These are phyloP conservation scores for Hippocampus comes DNA, from an alignment of 2,113 vertebrate species.

Conservation along the genomic window DNA sequence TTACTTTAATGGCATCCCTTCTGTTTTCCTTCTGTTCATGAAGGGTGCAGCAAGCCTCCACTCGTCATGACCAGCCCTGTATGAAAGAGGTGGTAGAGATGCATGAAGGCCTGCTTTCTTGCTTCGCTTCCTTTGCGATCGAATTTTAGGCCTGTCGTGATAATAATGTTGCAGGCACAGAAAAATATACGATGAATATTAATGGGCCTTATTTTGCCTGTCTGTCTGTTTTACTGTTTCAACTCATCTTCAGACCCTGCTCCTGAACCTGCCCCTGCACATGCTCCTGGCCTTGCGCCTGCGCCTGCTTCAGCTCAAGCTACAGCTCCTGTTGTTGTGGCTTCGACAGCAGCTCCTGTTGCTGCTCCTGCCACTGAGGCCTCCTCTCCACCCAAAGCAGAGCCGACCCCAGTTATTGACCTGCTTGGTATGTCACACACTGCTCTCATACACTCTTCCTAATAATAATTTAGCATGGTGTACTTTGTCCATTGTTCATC, in stretches of 20 bases:
- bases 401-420: slow-evolving; percentile 88
- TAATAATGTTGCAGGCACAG: not conserved
- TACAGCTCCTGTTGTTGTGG: slow-evolving; percentile 13
- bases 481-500: not conserved
- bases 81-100: slow-evolving; percentile 44
- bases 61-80: slow-evolving; percentile 14
- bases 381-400: slow-evolving; percentile 84
- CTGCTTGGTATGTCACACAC: slow-evolving; percentile 84
- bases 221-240: slow-evolving; percentile 27
- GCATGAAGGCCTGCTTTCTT: slow-evolving; percentile 38
- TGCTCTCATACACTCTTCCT: not conserved
- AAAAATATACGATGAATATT: not conserved
- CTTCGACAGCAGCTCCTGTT: slow-evolving; percentile 16
- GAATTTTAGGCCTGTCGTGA: slow-evolving; percentile 7
- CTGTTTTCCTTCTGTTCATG: slow-evolving; percentile 12
- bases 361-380: slow-evolving; percentile 69
- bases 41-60: slow-evolving; percentile 41
- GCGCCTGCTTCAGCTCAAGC: slow-evolving; percentile 12
- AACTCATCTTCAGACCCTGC: slow-evolving; percentile 45
- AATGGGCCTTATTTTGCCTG: not conserved
- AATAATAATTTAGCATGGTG: not conserved
- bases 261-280: slow-evolving; percentile 19
- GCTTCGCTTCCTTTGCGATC: slow-evolving; percentile 28
- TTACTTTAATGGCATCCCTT: slow-evolving; percentile 36
- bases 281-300: slow-evolving; percentile 21